phyloP scores from a whole-genome alignment of 1,140 invertebrate genomes.

The Araneus ventricosus region DNA sequence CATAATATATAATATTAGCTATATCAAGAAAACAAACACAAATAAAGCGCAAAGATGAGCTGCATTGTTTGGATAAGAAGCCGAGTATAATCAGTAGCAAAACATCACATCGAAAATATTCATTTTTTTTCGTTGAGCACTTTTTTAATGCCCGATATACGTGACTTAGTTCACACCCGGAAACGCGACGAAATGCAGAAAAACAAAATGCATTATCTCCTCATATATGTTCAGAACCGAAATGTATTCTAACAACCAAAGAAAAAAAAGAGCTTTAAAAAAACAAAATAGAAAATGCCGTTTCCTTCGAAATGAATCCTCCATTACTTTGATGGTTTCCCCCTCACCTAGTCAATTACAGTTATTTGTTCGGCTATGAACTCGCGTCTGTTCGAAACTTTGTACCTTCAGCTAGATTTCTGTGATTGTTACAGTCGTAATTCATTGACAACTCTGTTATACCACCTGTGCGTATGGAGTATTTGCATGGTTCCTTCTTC shows the following conservation, averaged over 20 bases:
- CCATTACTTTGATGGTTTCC: constrained; percentile 27
- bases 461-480: neutral
- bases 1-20: no score
- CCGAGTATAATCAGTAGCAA: neutral
- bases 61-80: neutral
- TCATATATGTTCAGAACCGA: neutral
- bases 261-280: neutral
- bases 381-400: neutral
- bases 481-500: neutral
- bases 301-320: constrained; percentile 26
- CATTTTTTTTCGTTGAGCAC: neutral
- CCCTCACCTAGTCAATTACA: constrained; percentile 8
- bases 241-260: neutral
- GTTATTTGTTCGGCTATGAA: constrained; percentile 28
- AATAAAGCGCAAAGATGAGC: neutral
- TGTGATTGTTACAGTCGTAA: neutral
- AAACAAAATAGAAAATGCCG: neutral
- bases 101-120: neutral
- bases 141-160: constrained; percentile 18
- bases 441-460: neutral
- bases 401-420: neutral
- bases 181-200: neutral
- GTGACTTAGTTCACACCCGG: constrained; percentile 24
- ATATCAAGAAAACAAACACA: neutral
- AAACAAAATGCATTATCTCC: constrained; percentile 3